phyloP scores from a whole-genome alignment of 92 coral and sea anemone genomes.

The Plumapathes pennacea region DNA sequence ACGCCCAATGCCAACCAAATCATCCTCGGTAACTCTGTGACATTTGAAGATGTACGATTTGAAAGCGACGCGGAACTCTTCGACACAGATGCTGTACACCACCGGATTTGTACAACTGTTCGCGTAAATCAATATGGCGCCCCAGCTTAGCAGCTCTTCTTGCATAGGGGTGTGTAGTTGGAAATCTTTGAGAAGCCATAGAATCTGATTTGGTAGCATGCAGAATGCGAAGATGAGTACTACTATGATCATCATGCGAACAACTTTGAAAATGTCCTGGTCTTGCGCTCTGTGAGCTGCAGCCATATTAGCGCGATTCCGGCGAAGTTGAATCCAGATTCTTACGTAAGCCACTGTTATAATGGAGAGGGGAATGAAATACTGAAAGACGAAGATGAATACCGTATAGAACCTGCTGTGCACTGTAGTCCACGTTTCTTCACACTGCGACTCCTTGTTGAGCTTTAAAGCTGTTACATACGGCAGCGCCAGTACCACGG shows the following conservation, averaged over 20 bases:
- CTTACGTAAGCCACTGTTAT: constrained; percentile 66
- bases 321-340: constrained; percentile 60
- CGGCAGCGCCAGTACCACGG: constrained; percentile 62
- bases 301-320: constrained; percentile 61
- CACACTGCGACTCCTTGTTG: constrained; percentile 48
- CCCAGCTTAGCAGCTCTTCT: constrained; percentile 64
- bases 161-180: constrained; percentile 12
- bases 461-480: constrained; percentile 48
- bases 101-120: constrained; percentile 88
- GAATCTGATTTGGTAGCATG: constrained; percentile 83
- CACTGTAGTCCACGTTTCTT: constrained; percentile 65
- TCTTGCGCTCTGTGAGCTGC: constrained; percentile 77
- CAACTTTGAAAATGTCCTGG: constrained; percentile 76
- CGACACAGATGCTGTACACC: constrained; percentile 82
- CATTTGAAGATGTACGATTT: constrained; percentile 82
- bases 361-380: constrained; percentile 68
- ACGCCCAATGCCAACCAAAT: constrained; percentile 58
- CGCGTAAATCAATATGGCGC: constrained; percentile 72
- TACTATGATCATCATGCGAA: constrained; percentile 75
- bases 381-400: constrained; percentile 74
- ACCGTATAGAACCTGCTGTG: constrained; percentile 62
- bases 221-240: constrained; percentile 75
- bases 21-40: constrained; percentile 80
- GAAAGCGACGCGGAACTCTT: constrained; percentile 82
- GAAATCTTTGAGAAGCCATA: constrained; percentile 76